Base-by-base conservation (phyloP, 2,888 invertebrate genomes). In the Orthosia incerta region DNA sequence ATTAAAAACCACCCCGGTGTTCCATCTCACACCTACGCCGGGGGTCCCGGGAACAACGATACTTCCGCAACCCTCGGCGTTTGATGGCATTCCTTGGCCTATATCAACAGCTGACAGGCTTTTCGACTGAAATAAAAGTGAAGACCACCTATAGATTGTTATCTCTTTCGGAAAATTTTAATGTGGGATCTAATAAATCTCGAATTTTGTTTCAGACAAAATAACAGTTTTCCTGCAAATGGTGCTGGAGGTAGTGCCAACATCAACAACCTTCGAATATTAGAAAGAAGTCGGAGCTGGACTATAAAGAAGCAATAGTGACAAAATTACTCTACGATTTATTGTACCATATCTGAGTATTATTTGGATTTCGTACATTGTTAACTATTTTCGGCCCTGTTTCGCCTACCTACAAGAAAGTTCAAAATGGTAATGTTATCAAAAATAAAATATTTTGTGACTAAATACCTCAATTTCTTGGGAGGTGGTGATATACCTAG, bases 151-250 rank as follows among this genome's bases (percentile, higher is more conserved):
- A 1, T 1, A 1, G 9, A 9, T 39, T 39, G 7, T 39, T 39
- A 39, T 39, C 15, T 23, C 15, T 20, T 39, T 39, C 9, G 11
- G 11, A 53, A 12, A 31, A 16, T 39, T 12, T 39, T 3, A 57
- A 16, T 7, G 39, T 39, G 2, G 9, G 16, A 15, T 50, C 2
- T 76, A 55, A 46, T 4, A 26, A 0, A 62, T 45, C 0, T 45
- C 2, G 16, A 60, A 76, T 79, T 82, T 74, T 62, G 65, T 89
- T 93, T 97, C 97, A 99, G 99, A 98, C 96, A 98, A 98, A 93
- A 97, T 99, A 86, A 99, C 99, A 85, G 97, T 98, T 89, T 98
- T 98, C 96, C 97, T 98, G 91, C 99, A 99, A 97, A 97, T 98
- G 97, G 97, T 98, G 91, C 97, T 99, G 93, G 98, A 99, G 95